Base-by-base conservation (phyloP, 2,888 invertebrate species). In the Lutraria lutraria region DNA sequence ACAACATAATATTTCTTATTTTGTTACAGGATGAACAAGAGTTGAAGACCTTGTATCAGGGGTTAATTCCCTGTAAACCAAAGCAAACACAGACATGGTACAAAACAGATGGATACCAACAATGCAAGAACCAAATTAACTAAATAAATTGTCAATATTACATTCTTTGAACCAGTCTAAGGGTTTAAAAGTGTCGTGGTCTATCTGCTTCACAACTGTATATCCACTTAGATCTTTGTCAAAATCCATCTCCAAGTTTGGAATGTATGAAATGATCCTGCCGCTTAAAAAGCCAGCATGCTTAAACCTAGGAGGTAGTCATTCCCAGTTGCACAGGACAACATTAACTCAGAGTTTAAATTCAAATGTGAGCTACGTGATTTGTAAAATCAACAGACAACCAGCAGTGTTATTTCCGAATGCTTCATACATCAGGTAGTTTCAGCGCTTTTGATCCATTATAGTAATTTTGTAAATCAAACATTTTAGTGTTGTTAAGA, bases 401-500 rank as follows among this genome's bases (percentile, higher is more conserved):
- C 76, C 25, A 25, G 31, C 54, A 21, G 81, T 54, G 81, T 29
- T 54, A 29, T 31, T 76, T 54, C 76, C 19, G 43, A 76, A 84
- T 84, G 76, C 76, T 84, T 84, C 54, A 15, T 72, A 76, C 34
- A 83, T 15, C 4, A n/a, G 31, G 56, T 60, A 2, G 60, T 60
- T 60, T 83, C 54, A 19, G 4, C 2, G 84, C 21, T 34, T 31
- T 76, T 76, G 76, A 76, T 76, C 76, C 25, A 19, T 19, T 13
- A 76, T 76, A 31, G 1, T 16, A 76, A 84, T 84, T 84, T 84
- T 54, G 54, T 52, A 16, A 72, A 52, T 84, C 31, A 83, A 76
- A 76, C 85, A 85, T 85, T 85, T 79, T 43, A 12, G 13, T 15
- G 85, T 85, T 25, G 85, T 80, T 85, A 85, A 80, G 85, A 79